Evolutionary conservation across 2,888 invertebrate species (phyloP).

Genomic region (Mesorhabditis sp.): DNA sequence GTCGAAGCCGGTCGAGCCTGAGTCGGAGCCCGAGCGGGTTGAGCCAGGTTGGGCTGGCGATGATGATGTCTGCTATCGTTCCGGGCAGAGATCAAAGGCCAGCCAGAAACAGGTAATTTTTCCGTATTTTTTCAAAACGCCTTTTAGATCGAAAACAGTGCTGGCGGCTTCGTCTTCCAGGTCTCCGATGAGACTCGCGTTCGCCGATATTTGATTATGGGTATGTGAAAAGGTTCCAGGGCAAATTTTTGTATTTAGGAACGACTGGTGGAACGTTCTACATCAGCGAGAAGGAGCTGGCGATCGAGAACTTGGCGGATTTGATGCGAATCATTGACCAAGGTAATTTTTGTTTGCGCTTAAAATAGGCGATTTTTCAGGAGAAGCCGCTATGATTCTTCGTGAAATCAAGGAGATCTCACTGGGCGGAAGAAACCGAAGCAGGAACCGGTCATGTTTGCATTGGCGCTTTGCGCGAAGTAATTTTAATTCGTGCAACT

Average conservation of each 20-base stretch:
- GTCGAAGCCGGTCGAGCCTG: no score
- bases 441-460: slow-evolving; percentile 65
- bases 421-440: slow-evolving; percentile 56
- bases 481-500: slow-evolving; percentile 11
- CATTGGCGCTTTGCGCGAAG: slow-evolving; percentile 68
- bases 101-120: neutral
- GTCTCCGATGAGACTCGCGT: slow-evolving; percentile 57
- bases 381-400: slow-evolving; percentile 56
- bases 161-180: slow-evolving; percentile 57
- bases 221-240: slow-evolving; percentile 34
- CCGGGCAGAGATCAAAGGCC: neutral
- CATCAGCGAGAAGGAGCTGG: slow-evolving; percentile 51
- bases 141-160: slow-evolving; percentile 46
- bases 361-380: slow-evolving; percentile 15
- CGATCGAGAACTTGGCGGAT: slow-evolving; percentile 54
- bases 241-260: slow-evolving; percentile 58
- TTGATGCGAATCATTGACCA: slow-evolving; percentile 55
- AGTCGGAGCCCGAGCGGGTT: no score
- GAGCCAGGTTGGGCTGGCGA: neutral
- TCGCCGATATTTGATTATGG: slow-evolving; percentile 59
- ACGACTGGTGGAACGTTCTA: slow-evolving; percentile 58
- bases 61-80: neutral
- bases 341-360: slow-evolving; percentile 21
- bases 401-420: slow-evolving; percentile 56
- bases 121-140: neutral